Evolutionary conservation across 1,140 invertebrate genomes (phyloP).

Genomic region (Dufourea novaeangliae): DNA sequence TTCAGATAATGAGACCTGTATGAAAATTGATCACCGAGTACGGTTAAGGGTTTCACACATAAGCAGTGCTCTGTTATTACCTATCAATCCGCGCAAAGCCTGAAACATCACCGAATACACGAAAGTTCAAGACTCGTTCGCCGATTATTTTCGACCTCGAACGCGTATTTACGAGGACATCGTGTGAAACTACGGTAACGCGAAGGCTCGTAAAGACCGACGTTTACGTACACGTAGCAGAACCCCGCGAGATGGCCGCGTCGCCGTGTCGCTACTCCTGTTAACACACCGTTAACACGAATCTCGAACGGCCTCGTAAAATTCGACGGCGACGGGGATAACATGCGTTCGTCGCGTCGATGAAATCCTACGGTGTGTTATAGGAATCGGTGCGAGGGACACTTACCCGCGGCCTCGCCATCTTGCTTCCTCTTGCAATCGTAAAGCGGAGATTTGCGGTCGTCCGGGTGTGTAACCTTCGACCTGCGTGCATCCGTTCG

Average conservation of each 20-base stretch:
- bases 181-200: constrained; percentile 54
- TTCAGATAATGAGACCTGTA: too few relatives aligned
- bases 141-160: constrained; percentile 26
- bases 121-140: neutral
- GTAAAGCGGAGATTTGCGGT: constrained; percentile 13
- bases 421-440: neutral
- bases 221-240: constrained; percentile 54
- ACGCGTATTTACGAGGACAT: constrained; percentile 41
- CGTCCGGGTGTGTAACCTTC: neutral
- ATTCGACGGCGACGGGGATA: constrained; percentile 15
- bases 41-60: too few relatives aligned
- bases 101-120: too few relatives aligned
- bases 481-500: neutral
- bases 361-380: constrained; percentile 12
- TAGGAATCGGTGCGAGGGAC: neutral
- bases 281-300: constrained; percentile 62
- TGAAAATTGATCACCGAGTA: too few relatives aligned
- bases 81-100: too few relatives aligned
- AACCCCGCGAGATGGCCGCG: constrained; percentile 46
- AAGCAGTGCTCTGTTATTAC: too few relatives aligned
- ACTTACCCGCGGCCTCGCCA: neutral
- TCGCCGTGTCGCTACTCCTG: constrained; percentile 50
- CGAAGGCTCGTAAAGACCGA: constrained; percentile 47
- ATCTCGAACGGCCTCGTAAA: constrained; percentile 55
- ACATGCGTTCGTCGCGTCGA: neutral